Evolutionary conservation across 2,797 vertebrate species (phyloP).

Genomic region (Muraenolepis orangiensis): DNA sequence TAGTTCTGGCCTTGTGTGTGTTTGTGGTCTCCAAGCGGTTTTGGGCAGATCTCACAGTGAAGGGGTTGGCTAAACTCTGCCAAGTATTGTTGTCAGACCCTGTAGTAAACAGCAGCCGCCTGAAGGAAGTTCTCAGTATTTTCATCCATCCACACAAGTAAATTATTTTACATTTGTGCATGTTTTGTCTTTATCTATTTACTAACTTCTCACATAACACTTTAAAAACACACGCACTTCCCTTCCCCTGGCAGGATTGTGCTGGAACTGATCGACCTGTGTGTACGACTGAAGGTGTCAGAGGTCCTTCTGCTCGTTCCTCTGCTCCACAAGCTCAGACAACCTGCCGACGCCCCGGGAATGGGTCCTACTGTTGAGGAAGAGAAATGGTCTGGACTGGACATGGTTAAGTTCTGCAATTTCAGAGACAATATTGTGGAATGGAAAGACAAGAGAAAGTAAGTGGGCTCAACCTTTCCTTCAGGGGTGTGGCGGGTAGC

Average conservation of each 20-base stretch:
- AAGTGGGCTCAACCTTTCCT: constrained; percentile 5
- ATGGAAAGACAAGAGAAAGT: constrained; percentile 45
- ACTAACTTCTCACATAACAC: neutral
- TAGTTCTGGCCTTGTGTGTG: constrained; percentile 55
- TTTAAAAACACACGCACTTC: neutral
- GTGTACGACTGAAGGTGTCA: neutral
- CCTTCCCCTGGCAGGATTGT: constrained; percentile 45
- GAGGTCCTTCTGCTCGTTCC: constrained; percentile 70
- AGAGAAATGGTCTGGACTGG: constrained; percentile 56
- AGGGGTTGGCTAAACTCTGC: constrained; percentile 57
- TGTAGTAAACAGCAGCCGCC: constrained; percentile 12
- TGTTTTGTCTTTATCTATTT: neutral
- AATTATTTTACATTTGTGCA: constrained; percentile 19
- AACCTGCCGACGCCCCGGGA: constrained; percentile 24
- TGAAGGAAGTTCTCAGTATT: constrained; percentile 6
- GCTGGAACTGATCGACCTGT: constrained; percentile 53
- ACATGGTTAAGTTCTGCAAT: accelerated
- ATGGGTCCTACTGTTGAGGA: constrained; percentile 49
- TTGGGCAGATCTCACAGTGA: constrained; percentile 16
- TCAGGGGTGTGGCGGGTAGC: neutral
- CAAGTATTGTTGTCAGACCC: constrained; percentile 46
- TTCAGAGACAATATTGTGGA: constrained; percentile 46
- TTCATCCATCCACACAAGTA: constrained; percentile 15
- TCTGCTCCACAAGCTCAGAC: constrained; percentile 55
- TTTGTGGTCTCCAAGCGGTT: constrained; percentile 35